A percentile compares a stretch with the other conserved stretches of the same genome.
phyloP scores from a whole-genome alignment of 1,140 invertebrate genomes.

The Cotesia typhae region DNA sequence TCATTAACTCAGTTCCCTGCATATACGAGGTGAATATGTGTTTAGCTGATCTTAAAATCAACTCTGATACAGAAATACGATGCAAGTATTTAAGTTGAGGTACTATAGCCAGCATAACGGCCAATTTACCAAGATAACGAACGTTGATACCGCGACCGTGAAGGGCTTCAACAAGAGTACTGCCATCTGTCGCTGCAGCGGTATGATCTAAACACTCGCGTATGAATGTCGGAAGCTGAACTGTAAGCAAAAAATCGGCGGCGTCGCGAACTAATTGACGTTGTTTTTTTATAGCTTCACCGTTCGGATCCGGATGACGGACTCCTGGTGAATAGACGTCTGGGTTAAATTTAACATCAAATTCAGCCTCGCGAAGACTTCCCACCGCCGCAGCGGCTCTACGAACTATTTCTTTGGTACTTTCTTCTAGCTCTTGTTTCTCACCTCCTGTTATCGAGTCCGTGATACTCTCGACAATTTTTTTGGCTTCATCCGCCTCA shows the following conservation, averaged over 20 bases:
- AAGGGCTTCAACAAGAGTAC: slow-evolving; percentile 90
- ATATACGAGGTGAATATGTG: slow-evolving; percentile 93
- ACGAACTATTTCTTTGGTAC: slow-evolving; percentile 87
- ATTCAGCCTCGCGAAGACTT: slow-evolving; percentile 92
- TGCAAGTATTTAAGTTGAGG: slow-evolving; percentile 87
- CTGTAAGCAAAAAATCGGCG: slow-evolving; percentile 90
- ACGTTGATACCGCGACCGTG: slow-evolving; percentile 97
- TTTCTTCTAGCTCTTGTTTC: slow-evolving; percentile 85
- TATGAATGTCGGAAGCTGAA: slow-evolving; percentile 94
- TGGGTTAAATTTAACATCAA: slow-evolving; percentile 97
- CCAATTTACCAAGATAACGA: slow-evolving; percentile 92
- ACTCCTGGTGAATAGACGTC: slow-evolving; percentile 97
- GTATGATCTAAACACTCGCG: slow-evolving; percentile 92
- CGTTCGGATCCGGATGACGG: slow-evolving; percentile 77
- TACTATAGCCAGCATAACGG: slow-evolving; percentile 79
- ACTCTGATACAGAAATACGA: slow-evolving; percentile 85
- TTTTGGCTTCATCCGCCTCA: slow-evolving; percentile 88
- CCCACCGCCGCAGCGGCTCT: slow-evolving; percentile 89
- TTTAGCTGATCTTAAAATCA: slow-evolving; percentile 88
- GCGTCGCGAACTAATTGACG: slow-evolving; percentile 92
- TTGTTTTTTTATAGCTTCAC: slow-evolving; percentile 80
- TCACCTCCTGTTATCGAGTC: slow-evolving; percentile 82
- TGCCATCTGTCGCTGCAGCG: slow-evolving; percentile 93
- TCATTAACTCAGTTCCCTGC: slow-evolving; percentile 90
- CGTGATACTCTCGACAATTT: slow-evolving; percentile 89